Evolutionary conservation across 2,797 vertebrate genomes (phyloP), one percentile per base, ranked within the genome.

Genomic region (Luscinia megarhynchos): DNA sequence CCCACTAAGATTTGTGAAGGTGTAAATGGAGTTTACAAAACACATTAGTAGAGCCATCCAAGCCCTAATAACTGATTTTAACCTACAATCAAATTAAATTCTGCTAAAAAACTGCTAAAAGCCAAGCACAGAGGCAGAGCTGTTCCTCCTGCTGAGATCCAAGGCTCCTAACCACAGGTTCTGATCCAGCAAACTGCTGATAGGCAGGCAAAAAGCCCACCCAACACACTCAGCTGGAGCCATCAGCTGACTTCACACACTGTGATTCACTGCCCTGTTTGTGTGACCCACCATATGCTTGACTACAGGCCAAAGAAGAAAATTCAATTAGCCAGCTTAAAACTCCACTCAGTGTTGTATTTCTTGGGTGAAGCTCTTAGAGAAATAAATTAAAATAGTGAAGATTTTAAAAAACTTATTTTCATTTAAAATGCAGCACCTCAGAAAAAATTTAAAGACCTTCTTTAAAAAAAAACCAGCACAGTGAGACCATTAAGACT

Each of bases 21-120:
- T 95, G 91, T 26, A 94, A 96, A 93, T 86, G 77, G 64, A 83
- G 74, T 84, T 95, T 96, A 80, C 63, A 94, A 93, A 96, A 89
- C 87, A 88, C 72, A 55, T 92, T 88, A 93, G 64, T 27, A 94
- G 64, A 41, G 66, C 62, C 70, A 58, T 51, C 70, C 79, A 91
- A 90, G 89, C 58, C 79, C 51, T 93, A 96, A 88, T 89, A 95
- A 87, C 58, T 40, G 36, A 55, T 89, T 95, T 87, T 55, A 10
- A 61, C 66, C 58, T 93, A 72, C 78, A 91, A 72, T 73, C 75
- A 95, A 93, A 91, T 75, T 72, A 85, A 78, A 53, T 78, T 83
- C 36, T 11, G 6, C 48, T 78, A 66, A 78, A 81, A 90, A 82
- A 2, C 51, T 50, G 59, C 83, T 93, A 89, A 87, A 91, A 95